Evolutionary conservation across 2,113 vertebrate species (phyloP).

Genomic region (Daubentonia madagascariensis): DNA sequence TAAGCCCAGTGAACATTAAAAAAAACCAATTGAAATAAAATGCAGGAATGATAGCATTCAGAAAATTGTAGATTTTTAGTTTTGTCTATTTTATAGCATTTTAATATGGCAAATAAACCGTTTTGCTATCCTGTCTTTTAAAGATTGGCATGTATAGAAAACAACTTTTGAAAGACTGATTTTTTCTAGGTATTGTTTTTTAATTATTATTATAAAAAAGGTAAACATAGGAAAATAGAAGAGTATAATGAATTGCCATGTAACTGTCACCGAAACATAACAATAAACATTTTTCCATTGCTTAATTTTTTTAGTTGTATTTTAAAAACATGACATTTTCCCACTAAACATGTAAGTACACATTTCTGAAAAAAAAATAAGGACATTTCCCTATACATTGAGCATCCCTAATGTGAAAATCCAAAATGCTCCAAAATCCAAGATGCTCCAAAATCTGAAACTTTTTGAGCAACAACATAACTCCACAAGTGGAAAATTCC

Average conservation of each 20-base stretch:
- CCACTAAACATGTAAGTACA: background rate
- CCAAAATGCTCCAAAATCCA: background rate
- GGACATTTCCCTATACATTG: background rate
- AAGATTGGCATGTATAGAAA: constrained; percentile 21
- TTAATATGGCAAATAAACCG: background rate
- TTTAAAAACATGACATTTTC: background rate
- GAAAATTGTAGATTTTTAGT: constrained; percentile 15
- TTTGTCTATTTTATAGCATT: constrained; percentile 14
- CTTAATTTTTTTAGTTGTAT: background rate
- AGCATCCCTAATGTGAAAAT: background rate
- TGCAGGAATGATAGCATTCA: background rate
- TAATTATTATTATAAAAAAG: constrained; percentile 6
- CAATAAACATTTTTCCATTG: background rate
- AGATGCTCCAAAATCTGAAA: background rate
- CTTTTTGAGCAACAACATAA: background rate
- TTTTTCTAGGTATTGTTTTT: background rate
- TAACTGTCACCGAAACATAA: background rate
- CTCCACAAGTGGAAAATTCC: background rate
- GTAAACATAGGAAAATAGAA: background rate
- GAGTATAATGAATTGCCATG: background rate
- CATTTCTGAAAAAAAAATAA: background rate
- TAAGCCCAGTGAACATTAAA: background rate
- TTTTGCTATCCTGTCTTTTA: constrained; percentile 1
- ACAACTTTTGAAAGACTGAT: background rate
- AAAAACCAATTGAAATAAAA: background rate